Percentiles rank a stretch among this genome's conserved stretches.
These are phyloP conservation scores for Microchrysa polita DNA, from an alignment of 2,888 invertebrate genomes.

Conservation along the genomic window DNA sequence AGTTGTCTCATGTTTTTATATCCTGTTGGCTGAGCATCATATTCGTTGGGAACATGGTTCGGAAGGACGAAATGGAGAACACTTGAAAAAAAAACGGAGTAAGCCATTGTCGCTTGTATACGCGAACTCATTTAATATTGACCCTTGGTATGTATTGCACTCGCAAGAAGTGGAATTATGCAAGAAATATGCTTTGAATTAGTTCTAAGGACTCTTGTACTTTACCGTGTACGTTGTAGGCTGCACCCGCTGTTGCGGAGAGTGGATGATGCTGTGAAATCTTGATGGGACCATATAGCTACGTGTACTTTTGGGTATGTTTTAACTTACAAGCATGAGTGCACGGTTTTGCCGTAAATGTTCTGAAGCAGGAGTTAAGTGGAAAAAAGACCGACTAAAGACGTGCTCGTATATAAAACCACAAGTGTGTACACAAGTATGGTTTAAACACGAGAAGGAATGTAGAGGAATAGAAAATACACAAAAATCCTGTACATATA, in stretches of 20 bases:
- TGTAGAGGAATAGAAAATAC: too few relatives aligned
- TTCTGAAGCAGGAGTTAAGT: neutral
- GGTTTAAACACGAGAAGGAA: neutral
- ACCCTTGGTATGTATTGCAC: slow-evolving; percentile 37
- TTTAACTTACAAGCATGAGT: too few relatives aligned
- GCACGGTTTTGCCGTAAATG: neutral
- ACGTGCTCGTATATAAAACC: slow-evolving; percentile 26
- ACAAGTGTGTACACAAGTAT: slow-evolving; percentile 30
- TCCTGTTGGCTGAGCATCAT: too few relatives aligned
- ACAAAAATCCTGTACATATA: slow-evolving; percentile 29
- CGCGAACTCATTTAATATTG: slow-evolving; percentile 38
- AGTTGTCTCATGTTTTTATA: neutral
- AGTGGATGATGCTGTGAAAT: neutral
- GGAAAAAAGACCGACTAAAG: neutral
- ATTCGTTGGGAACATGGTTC: too few relatives aligned
- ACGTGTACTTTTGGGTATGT: too few relatives aligned
- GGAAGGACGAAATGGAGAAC: neutral
- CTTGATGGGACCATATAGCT: too few relatives aligned
- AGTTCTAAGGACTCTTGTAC: slow-evolving; percentile 14
- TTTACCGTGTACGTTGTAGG: neutral
- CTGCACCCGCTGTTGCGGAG: neutral
- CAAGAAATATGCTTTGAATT: slow-evolving; percentile 35
- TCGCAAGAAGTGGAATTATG: slow-evolving; percentile 34
- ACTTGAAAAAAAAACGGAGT: neutral
- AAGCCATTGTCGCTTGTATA: slow-evolving; percentile 32